Base-by-base conservation (phyloP, 2,888 invertebrate species). In the Drosophila demipolita region DNA sequence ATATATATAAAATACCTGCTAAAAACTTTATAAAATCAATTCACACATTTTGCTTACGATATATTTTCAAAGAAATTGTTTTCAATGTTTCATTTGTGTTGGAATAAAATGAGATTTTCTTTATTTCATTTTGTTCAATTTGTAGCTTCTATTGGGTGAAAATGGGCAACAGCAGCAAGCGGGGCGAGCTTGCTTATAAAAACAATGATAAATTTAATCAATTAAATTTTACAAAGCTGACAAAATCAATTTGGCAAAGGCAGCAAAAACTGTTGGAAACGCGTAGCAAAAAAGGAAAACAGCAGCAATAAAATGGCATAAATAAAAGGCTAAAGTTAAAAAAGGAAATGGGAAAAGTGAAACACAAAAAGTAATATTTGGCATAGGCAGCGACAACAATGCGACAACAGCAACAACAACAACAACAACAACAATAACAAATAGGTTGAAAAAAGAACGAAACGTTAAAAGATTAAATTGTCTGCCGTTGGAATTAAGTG, bases 401-500 rank as follows among this genome's bases (percentile, higher is more conserved):
- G 59, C 57, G 49, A n/a, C 65, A 77, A 68, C 42, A 64, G 54
- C 54, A 75, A 71, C 57, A 75, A 38, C 54, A 73, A 59, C 50
- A 48, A 29, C 50, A 64, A 55, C 64, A 67, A 40, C 42, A 62
- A 45, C 62, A 57, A 49, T 23, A 50, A 38, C 72, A 76, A 42
- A 62, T 40, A 69, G 66, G 83, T 76, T 87, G 70, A 83, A 67
- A 66, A 66, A 81, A 81, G 81, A 87, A 87, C 83, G 76, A 87
- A 80, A 80, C 87, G 83, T 82, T 85, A 86, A 85, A 86, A 83
- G 88, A 85, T 85, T 85, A 85, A 85, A 85, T 80, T 85, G 85
- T 85, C 85, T 85, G 83, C 73, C 82, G 60, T 83, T 88, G 85
- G 88, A 80, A 85, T 85, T 85, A 85, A 85, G 88, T 88, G 85